phyloP scores from a whole-genome alignment of 2,888 invertebrate species.

The Venusia cambrica region DNA sequence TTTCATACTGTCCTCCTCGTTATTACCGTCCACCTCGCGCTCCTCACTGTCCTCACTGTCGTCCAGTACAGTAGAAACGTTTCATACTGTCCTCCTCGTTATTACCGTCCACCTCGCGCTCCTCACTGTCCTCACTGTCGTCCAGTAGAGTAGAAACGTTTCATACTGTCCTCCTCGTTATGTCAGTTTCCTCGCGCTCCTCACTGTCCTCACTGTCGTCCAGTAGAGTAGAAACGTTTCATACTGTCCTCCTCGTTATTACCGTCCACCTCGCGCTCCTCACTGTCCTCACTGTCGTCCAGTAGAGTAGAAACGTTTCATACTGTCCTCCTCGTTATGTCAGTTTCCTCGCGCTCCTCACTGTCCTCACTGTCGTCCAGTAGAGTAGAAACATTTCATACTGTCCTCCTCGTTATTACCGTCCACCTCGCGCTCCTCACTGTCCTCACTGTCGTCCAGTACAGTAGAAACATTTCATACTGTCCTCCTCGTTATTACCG shows the following conservation, averaged over 20 bases:
- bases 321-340: constrained; percentile 19
- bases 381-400: constrained; percentile 15
- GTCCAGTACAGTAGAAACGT: constrained; percentile 13
- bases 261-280: constrained; percentile 14
- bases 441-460: constrained; percentile 10
- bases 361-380: constrained; percentile 11
- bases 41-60: no score
- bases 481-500: constrained; percentile 19
- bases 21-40: constrained; percentile 16
- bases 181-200: no score
- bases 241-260: constrained; percentile 20
- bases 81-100: constrained; percentile 19
- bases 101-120: constrained; percentile 15
- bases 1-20: constrained; percentile 20
- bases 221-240: constrained; percentile 14
- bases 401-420: constrained; percentile 19
- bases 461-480: constrained; percentile 16
- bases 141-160: constrained; percentile 14
- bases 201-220: no score
- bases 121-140: no score
- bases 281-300: no score
- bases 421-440: no score
- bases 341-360: no score
- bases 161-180: constrained; percentile 19
- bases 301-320: constrained; percentile 14